Evolutionary conservation across 2,113 vertebrate species (phyloP), one percentile per base, ranked within the genome.

Genomic region (Zingel zingel): DNA sequence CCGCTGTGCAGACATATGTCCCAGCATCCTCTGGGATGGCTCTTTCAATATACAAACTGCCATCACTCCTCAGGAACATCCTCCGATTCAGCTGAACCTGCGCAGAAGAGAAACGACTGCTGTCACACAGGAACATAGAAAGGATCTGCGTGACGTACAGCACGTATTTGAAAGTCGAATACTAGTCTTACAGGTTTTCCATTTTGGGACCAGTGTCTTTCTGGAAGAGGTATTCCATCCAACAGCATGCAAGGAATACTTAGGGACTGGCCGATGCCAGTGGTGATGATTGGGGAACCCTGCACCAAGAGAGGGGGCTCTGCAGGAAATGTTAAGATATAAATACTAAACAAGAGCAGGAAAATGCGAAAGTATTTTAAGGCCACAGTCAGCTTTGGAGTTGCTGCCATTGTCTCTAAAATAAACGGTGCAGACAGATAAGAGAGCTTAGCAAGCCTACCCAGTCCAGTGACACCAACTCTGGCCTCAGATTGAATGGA

Each of bases 191-290:
- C 98, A 4, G 68, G 92, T 65, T 81, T 91, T 75, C 96, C 95
- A 0, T 96, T 95, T 82, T 92, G 95, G 43, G 96, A 92, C 98
- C 98, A 99, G 83, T 74, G 94, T 70, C 96, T 95, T 6, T 96
- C 94, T 0, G 98, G 97, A 54, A 96, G 92, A 0, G 98, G 98
- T 65, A 92, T 94, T 45, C 97, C 97, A 0, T 96, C 95, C 92
- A 97, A 79, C 73, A 98, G 25, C 88, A 97, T 88, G 0, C 98
- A 99, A 9, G 97, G 95, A 87, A 99, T 91, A 0, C 94, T 96
- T 50, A 97, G 92, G 0, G 97, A 94, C 78, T 97, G 96, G 43
- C 96, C 96, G 6, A 90, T 85, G 25, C 96, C 88, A 0, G 86
- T 94, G 2, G 73, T 95, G 66, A 97, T 81, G 10, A 93, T 50